Base-by-base conservation (phyloP, 2,888 invertebrate species). In the Noctua pronuba region DNA sequence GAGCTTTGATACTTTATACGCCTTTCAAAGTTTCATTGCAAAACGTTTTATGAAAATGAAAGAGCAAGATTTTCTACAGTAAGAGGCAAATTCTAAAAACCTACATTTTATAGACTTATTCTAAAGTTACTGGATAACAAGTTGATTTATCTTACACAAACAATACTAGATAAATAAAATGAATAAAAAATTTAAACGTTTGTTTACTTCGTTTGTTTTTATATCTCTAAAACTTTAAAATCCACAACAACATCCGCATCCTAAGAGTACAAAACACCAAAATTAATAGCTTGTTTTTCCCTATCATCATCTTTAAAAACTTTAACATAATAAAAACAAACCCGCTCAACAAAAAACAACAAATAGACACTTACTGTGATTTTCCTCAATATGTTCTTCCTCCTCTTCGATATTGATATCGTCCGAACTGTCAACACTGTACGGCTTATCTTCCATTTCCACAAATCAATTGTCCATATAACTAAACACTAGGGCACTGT, bases 361-460 rank as follows among this genome's bases (percentile, higher is more conserved):
- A 77, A 79, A 77, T 82, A 67, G 75, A 82, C 62, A 89, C 96
- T 94, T 88, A 96, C 96, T 95, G 88, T 95, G 95, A 93, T 93
- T 96, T 75, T 94, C 94, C 86, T 95, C 96, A 83, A 94, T 94
- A 79, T 94, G 94, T 76, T 96, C 96, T 88, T 96, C 96, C 74
- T 96, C 96, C 82, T 96, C 96, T 84, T 96, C 96, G 66, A 96
- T 95, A 89, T 96, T 96, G 83, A 96, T 95, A 93, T 96, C 96
- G 90, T 96, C 96, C 55, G 95, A 96, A 94, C 96, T 96, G 85
- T 96, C 96, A 92, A 96, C 96, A 96, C 96, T 96, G 91, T 95
- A 96, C 77, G 95, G 94, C 89, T 96, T 96, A 89, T 96, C 96
- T 94, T 96, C 96, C 96, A 96, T 96, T 92, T 95, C 93, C 94